A percentile compares a stretch with the other conserved stretches of the same genome.
Evolutionary conservation across 2,888 invertebrate genomes (phyloP).

Genomic region (Pristionchus entomophagus): DNA sequence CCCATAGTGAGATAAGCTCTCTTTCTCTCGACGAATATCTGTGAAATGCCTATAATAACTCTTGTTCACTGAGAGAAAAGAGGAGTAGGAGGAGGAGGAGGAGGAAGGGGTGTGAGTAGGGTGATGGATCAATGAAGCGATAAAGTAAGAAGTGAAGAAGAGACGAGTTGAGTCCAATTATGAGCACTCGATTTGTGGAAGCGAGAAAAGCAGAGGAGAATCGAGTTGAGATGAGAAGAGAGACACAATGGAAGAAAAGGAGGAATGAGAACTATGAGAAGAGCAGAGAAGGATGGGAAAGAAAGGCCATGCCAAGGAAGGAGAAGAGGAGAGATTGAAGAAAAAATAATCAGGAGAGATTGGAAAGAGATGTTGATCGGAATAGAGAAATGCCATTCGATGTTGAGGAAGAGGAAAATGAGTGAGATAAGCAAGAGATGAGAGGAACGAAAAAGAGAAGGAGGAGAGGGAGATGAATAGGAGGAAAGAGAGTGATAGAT

Average conservation of each 20-base stretch:
- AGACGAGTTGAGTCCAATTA: conserved; percentile 14
- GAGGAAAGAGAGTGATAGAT: no score
- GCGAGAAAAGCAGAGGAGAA: background rate
- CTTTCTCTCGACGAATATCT: background rate
- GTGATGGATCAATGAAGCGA: conserved; percentile 1
- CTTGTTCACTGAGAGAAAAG: no score
- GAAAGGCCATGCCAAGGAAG: background rate
- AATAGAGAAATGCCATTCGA: background rate
- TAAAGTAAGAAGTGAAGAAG: background rate
- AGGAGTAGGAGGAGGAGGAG: background rate
- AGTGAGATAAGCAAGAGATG: background rate
- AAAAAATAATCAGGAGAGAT: background rate
- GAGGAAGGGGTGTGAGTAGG: background rate
- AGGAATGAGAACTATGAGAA: background rate
- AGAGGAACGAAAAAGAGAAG: background rate
- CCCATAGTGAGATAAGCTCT: background rate
- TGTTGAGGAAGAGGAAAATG: background rate
- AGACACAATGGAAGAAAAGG: background rate
- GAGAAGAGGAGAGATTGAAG: background rate
- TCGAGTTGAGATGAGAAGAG: background rate
- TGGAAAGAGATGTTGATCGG: background rate
- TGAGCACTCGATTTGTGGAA: conserved; percentile 24
- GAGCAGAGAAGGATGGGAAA: background rate
- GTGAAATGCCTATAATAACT: background rate
- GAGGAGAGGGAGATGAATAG: background rate